phyloP scores from a whole-genome alignment of 2,797 vertebrate genomes.

The Melanotaenia maccullochi region DNA sequence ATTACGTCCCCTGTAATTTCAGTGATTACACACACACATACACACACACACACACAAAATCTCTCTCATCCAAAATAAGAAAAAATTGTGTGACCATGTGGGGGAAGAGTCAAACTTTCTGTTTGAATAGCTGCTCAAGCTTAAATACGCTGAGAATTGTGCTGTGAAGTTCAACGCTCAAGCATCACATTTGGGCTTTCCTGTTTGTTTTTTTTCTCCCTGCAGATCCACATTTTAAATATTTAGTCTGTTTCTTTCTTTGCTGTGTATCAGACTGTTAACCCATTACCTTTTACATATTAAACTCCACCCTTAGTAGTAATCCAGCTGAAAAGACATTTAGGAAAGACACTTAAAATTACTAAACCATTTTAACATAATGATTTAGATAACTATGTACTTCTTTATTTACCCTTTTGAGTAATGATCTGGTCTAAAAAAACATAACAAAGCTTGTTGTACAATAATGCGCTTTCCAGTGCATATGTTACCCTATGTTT shows the following conservation, averaged over 20 bases:
- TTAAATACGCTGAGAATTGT: constrained; percentile 57
- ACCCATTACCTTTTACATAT: constrained; percentile 35
- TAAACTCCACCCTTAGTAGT: constrained; percentile 23
- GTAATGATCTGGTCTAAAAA: constrained; percentile 35
- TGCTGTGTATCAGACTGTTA: constrained; percentile 27
- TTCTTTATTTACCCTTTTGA: constrained; percentile 24
- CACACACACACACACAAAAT: constrained; percentile 37
- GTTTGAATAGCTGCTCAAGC: constrained; percentile 61
- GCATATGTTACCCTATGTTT: constrained; percentile 54
- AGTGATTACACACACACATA: constrained; percentile 72
- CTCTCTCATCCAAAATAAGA: constrained; percentile 69
- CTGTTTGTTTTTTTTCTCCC: constrained; percentile 37
- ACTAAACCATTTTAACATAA: constrained; percentile 29
- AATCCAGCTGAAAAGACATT: constrained; percentile 37
- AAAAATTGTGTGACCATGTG: constrained; percentile 67
- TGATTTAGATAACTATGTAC: constrained; percentile 34
- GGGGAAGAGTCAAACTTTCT: constrained; percentile 62
- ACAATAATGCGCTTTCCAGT: constrained; percentile 47
- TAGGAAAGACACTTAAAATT: constrained; percentile 32
- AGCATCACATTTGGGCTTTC: constrained; percentile 39
- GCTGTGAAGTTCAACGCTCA: constrained; percentile 46
- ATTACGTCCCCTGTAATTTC: constrained; percentile 83
- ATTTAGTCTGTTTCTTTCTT: constrained; percentile 26
- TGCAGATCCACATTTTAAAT: constrained; percentile 41
- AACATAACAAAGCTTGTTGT: neutral